A percentile compares a stretch with the other conserved stretches of the same genome.
These are phyloP conservation scores for Galaxias olidus DNA, from an alignment of 2,797 vertebrate species.

Conservation along the genomic window DNA sequence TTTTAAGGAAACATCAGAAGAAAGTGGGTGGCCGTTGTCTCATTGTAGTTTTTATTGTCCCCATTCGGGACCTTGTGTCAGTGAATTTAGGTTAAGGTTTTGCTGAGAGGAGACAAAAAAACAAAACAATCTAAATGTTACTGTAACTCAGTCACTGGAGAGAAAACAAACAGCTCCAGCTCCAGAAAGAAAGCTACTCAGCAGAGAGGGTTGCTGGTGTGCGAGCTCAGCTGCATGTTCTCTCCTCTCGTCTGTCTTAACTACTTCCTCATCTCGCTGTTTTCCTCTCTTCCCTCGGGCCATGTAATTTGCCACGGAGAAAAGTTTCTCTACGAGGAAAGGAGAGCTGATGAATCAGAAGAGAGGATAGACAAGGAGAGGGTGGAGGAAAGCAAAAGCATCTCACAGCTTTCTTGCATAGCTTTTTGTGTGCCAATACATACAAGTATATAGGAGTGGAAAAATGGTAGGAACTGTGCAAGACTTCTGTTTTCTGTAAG, in stretches of 20 bases:
- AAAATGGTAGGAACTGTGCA: too few species aligned
- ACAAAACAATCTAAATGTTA: background rate
- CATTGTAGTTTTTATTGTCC: too few species aligned
- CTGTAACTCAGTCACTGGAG: background rate
- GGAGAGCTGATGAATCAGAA: conserved; percentile 11
- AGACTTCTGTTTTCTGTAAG: too few species aligned
- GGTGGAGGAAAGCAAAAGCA: background rate
- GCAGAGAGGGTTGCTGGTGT: conserved; percentile 18
- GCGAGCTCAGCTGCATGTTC: conserved; percentile 12
- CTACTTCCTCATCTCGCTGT: background rate
- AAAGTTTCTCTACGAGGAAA: conserved; percentile 24
- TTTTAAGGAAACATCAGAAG: too few species aligned
- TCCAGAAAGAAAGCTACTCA: conserved; percentile 6
- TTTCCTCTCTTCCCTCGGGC: background rate
- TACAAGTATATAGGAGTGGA: too few species aligned
- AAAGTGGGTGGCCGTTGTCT: too few species aligned
- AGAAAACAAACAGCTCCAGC: background rate
- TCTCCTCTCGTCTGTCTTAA: background rate
- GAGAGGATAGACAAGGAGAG: background rate
- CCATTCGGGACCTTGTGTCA: background rate
- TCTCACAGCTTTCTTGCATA: too few species aligned
- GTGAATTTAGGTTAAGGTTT: conserved; percentile 1
- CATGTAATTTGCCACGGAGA: conserved; percentile 11
- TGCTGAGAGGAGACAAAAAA: conserved; percentile 7
- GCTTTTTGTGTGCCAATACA: too few species aligned